Base-by-base conservation (phyloP, 2,888 invertebrate species). In the Philereme vetulata region DNA sequence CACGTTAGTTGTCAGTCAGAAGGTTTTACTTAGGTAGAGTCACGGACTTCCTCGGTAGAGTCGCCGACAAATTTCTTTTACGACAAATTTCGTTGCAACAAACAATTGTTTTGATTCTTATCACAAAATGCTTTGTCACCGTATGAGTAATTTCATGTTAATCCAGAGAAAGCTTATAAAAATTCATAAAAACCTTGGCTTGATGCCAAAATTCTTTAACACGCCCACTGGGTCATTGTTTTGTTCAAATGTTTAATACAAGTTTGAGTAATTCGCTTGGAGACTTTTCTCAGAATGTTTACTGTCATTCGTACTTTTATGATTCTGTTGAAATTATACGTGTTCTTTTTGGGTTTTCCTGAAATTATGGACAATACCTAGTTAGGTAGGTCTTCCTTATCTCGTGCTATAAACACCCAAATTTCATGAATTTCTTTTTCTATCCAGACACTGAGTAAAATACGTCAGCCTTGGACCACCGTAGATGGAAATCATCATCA, bases 91-190 rank as follows among this genome's bases (percentile, higher is more conserved):
- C 65, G 56, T 45, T 58, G 10, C 32, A 35, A 35, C 7, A 5
- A 6, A 35, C 7, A 35, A 35, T 7, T 35, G 35, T 6, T 35
- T 46, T 52, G 55, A 52, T 56, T 5, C 11, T 44, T 60, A 54
- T 63, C 53, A 50, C 10, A 50, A 47, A 32, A 36, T 5, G 40
- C 48, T 60, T 59, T 66, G 60, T 62, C 53, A 64, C 32, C 52
- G 49, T 40, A 62, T 68, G 67, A 67, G 54, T 67, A 63, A 71
- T 63, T 65, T 60, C 53, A 64, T 66, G 62, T 62, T 75, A 76
- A 77, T 77, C 72, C 71, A 72, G 78, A 75, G 80, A 81, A 79
- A 81, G 80, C 72, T 62, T 63, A 64, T 70, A 70, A 66, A 65
- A 68, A 65, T 66, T 65, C 57, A 65, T 57, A 62, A 67, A 65